A percentile compares a stretch with the other conserved stretches of the same genome.
phyloP scores from a whole-genome alignment of 1,140 invertebrate genomes.

The Contarinia nasturtii region DNA sequence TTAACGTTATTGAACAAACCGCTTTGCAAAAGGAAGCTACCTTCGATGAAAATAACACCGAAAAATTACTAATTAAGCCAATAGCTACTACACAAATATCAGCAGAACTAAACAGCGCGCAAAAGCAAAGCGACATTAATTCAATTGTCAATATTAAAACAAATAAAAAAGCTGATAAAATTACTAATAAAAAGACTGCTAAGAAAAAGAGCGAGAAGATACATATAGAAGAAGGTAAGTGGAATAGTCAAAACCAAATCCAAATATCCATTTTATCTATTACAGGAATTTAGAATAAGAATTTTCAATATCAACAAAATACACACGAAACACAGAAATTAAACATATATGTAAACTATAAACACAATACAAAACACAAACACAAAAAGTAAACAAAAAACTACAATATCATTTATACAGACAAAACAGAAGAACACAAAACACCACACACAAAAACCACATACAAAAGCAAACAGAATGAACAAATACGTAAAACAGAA shows the following conservation, averaged over 20 bases:
- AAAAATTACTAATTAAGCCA: not conserved
- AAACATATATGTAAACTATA: no score
- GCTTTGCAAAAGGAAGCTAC: slow-evolving; percentile 34
- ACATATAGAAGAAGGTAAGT: slow-evolving; percentile 10
- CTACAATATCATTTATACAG: slow-evolving; percentile 15
- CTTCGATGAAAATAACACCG: slow-evolving; percentile 24
- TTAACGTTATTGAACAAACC: not conserved
- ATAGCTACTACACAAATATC: not conserved
- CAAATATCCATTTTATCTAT: slow-evolving; percentile 2
- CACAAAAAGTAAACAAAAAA: slow-evolving; percentile 14
- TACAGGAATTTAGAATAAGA: slow-evolving; percentile 8
- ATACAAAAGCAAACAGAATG: not conserved
- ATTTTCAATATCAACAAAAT: slow-evolving; percentile 11
- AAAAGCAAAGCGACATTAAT: slow-evolving; percentile 36
- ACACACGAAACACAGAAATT: no score
- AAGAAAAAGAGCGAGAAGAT: not conserved
- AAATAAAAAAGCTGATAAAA: slow-evolving; percentile 10
- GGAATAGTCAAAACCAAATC: slow-evolving; percentile 9
- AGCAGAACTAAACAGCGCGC: slow-evolving; percentile 17
- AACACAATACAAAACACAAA: slow-evolving; percentile 20
- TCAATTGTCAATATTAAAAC: slow-evolving; percentile 26
- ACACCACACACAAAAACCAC: slow-evolving; percentile 2
- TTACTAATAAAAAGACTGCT: not conserved
- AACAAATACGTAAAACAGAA: slow-evolving; percentile 5
- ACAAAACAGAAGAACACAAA: slow-evolving; percentile 11